Conservation (phyloP, 2,113 vertebrate genomes). For the Hydrolagus affinis region DNA sequence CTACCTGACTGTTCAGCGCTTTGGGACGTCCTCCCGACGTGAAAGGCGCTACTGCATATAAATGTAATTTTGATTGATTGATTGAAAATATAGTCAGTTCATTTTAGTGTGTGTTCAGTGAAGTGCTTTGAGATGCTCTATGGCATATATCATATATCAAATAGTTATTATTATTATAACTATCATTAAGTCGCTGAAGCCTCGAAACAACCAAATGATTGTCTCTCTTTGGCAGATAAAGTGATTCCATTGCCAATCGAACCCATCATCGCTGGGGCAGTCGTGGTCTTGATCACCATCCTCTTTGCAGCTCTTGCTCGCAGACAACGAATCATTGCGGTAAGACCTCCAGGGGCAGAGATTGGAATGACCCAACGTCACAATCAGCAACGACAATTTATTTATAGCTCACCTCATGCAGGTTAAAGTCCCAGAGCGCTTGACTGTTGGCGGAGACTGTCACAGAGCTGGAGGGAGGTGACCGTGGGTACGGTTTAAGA, state of each 20-base stretch:
- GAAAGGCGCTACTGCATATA: too few relatives aligned
- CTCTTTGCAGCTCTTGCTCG: constrained; percentile 54
- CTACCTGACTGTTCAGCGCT: too few relatives aligned
- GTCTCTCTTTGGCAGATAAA: constrained; percentile 44
- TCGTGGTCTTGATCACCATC: constrained; percentile 46
- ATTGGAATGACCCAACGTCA: too few relatives aligned
- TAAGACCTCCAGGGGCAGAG: constrained; percentile 9
- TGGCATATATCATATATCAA: neutral
- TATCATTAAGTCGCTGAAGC: constrained; percentile 35
- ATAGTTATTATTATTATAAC: neutral
- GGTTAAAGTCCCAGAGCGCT: too few relatives aligned
- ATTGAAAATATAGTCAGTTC: too few relatives aligned
- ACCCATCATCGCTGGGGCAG: constrained; percentile 47
- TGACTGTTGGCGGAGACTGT: too few relatives aligned
- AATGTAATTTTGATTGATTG: too few relatives aligned
- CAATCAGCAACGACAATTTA: neutral
- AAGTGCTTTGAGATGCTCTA: neutral
- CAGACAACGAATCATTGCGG: constrained; percentile 47
- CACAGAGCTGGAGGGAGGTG: too few relatives aligned
- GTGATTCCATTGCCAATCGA: constrained; percentile 43
- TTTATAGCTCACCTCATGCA: neutral
- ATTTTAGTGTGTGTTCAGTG: neutral
- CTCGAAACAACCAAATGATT: constrained; percentile 22
- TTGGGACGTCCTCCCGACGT: too few relatives aligned
- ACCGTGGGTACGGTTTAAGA: too few relatives aligned